Conservation (phyloP, 2,113 vertebrate species). For the Microcebus murinus region DNA sequence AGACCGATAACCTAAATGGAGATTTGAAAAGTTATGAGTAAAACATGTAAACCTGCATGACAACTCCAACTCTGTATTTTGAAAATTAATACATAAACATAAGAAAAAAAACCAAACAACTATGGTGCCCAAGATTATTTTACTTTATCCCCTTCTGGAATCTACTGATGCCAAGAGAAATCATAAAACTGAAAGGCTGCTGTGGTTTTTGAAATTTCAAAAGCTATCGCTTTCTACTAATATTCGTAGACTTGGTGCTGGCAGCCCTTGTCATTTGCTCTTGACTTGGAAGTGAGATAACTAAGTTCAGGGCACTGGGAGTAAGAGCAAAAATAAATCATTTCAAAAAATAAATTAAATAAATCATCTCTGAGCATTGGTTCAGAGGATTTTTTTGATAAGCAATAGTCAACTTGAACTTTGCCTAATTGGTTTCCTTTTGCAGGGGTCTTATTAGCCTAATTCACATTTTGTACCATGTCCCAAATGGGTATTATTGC, state of each 20-base stretch:
- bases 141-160: background rate
- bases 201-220: background rate
- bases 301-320: background rate
- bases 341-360: constrained; percentile 32
- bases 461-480: background rate
- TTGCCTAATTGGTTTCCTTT: background rate
- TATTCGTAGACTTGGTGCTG: background rate
- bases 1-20: background rate
- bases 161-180: background rate
- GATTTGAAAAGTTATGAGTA: background rate
- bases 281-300: background rate
- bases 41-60: background rate
- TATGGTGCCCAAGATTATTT: background rate
- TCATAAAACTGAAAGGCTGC: background rate
- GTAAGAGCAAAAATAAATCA: constrained; percentile 32
- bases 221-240: background rate
- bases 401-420: constrained; percentile 22
- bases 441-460: background rate
- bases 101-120: background rate
- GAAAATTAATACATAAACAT: background rate
- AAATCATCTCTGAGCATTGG: background rate
- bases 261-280: background rate
- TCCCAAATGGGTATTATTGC: background rate
- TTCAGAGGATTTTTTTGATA: constrained; percentile 11
- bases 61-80: background rate